phyloP scores from a whole-genome alignment of 2,888 invertebrate species.

The Electrophaes corylata region DNA sequence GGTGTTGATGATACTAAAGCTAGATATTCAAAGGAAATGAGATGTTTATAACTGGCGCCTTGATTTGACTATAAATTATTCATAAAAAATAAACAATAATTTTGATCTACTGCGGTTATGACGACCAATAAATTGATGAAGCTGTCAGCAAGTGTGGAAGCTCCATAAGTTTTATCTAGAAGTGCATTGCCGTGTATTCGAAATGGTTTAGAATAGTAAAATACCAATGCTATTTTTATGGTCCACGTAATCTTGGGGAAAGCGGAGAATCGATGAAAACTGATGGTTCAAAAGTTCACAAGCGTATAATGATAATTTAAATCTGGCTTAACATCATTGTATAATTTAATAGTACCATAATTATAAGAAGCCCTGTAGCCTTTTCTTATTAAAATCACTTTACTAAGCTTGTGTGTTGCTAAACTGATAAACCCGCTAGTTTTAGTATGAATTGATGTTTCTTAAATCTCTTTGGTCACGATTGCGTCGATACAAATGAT shows the following conservation, averaged over 20 bases:
- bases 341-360: no score
- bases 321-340: not conserved
- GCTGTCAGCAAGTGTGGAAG: slow-evolving; percentile 1
- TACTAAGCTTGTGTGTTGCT: no score
- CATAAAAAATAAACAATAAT: not conserved
- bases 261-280: slow-evolving; percentile 27
- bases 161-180: slow-evolving; percentile 24
- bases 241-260: slow-evolving; percentile 43
- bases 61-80: no score
- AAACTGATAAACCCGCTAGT: no score
- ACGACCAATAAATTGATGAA: not conserved
- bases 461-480: no score
- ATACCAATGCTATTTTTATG: slow-evolving; percentile 66
- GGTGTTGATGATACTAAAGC: no score
- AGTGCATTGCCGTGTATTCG: slow-evolving; percentile 71
- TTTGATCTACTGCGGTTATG: not conserved
- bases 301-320: slow-evolving; percentile 21
- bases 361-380: no score
- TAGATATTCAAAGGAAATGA: no score
- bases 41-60: no score
- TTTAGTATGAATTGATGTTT: no score
- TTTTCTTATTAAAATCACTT: no score
- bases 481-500: no score
- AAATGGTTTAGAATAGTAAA: slow-evolving; percentile 69
- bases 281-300: slow-evolving; percentile 16